Conservation (phyloP, 1,140 invertebrate species). For the Eriocheir sinensis region DNA sequence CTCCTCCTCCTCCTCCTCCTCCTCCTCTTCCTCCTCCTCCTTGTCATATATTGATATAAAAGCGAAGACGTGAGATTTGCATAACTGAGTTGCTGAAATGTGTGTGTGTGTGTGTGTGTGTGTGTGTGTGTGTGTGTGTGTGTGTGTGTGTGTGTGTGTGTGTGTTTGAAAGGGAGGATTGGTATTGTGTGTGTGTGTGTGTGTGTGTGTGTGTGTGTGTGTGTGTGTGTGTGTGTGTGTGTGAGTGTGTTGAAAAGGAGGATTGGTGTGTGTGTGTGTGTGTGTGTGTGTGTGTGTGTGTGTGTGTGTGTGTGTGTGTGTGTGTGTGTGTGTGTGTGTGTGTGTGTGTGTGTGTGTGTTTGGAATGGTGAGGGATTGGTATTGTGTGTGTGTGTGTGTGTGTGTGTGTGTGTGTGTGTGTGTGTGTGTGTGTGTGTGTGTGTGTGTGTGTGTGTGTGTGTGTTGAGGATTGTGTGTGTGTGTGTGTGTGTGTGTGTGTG, state of each 20-base stretch:
- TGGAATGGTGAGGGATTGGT: no score
- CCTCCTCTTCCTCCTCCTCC: background rate
- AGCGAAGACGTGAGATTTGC: background rate
- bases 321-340: background rate
- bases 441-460: constrained; percentile 40
- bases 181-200: background rate
- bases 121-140: constrained; percentile 54
- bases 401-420: constrained; percentile 51
- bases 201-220: background rate
- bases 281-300: constrained; percentile 40
- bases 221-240: no score
- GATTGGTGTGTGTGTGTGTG: constrained; percentile 54
- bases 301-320: background rate
- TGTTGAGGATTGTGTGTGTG: no score
- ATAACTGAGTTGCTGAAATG: no score
- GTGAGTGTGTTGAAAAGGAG: background rate
- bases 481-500: background rate
- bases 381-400: background rate
- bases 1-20: background rate
- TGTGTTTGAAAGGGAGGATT: background rate
- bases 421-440: constrained; percentile 54
- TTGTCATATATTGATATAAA: constrained; percentile 19
- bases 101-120: constrained; percentile 51
- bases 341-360: no score
- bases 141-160: constrained; percentile 44